A percentile compares a stretch with the other conserved stretches of the same genome.
Evolutionary conservation across 2,113 vertebrate species (phyloP).

Genomic region (Meles meles): DNA sequence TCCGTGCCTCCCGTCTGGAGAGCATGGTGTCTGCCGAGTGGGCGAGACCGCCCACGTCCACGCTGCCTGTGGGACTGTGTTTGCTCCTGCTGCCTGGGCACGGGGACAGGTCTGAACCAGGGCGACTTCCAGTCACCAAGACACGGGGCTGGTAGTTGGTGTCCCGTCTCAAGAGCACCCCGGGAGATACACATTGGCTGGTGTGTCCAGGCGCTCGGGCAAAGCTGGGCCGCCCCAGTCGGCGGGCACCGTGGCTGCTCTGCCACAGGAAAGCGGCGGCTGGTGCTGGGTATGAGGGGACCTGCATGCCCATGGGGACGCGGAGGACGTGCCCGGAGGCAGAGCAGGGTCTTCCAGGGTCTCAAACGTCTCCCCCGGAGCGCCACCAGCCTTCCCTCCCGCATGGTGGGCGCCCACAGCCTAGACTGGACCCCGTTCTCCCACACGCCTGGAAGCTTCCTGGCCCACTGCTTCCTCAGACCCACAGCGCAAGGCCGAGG

Average conservation of each 20-base stretch:
- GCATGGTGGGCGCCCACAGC: background rate
- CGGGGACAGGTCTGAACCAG: background rate
- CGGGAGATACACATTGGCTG: background rate
- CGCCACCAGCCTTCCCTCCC: background rate
- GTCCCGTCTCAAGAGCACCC: background rate
- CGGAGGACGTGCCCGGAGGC: background rate
- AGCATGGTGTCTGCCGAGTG: too few species aligned
- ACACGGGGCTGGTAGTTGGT: fast-evolving
- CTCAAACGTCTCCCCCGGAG: background rate
- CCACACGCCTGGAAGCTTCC: background rate
- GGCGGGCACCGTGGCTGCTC: too few species aligned
- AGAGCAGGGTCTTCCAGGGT: background rate
- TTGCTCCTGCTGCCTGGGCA: background rate
- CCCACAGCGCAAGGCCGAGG: background rate
- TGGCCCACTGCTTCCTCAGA: background rate
- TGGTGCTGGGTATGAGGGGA: background rate
- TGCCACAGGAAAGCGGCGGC: background rate
- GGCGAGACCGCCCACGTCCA: fast-evolving
- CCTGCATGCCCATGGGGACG: background rate
- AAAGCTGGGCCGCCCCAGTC: background rate
- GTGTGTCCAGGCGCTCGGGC: background rate
- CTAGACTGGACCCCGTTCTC: background rate
- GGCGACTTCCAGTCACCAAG: background rate
- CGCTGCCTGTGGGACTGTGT: background rate
- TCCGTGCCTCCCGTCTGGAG: background rate